phyloP scores from a whole-genome alignment of 1,140 invertebrate genomes.

The Tyrophagus putrescentiae region DNA sequence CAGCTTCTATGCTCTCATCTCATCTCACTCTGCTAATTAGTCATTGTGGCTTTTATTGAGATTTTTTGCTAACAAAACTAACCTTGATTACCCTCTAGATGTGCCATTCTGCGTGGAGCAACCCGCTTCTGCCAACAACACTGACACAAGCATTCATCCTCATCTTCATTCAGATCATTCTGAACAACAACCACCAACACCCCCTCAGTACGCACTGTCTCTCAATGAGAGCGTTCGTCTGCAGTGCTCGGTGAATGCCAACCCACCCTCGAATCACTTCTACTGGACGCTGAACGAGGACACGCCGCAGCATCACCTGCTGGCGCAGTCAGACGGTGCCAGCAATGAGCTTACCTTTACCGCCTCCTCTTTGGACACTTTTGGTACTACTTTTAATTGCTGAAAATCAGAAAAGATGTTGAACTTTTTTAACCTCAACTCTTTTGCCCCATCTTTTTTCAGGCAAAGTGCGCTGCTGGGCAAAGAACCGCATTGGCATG shows the following conservation, averaged over 20 bases:
- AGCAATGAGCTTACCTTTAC: constrained; percentile 8
- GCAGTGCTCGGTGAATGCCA: constrained; percentile 29
- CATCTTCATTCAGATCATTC: too few relatives aligned
- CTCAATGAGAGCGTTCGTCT: constrained; percentile 28
- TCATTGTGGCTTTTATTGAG: too few relatives aligned
- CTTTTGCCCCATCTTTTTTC: constrained; percentile 22
- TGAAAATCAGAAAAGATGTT: not conserved
- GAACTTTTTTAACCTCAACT: not conserved
- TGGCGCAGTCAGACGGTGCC: not conserved
- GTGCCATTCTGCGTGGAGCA: constrained; percentile 2
- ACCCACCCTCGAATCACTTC: constrained; percentile 26
- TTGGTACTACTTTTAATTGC: not conserved
- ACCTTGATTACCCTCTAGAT: not conserved
- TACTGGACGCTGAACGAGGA: constrained; percentile 26
- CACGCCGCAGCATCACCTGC: not conserved
- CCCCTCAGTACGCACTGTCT: constrained; percentile 1
- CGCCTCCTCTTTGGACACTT: not conserved
- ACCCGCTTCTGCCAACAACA: too few relatives aligned
- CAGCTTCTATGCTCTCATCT: too few relatives aligned
- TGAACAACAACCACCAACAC: not conserved
- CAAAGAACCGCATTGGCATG: constrained; percentile 27
- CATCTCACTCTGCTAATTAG: too few relatives aligned
- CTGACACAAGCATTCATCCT: too few relatives aligned
- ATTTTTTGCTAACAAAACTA: too few relatives aligned
- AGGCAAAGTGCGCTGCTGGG: constrained; percentile 29